A percentile compares a stretch with the other conserved stretches of the same genome.
phyloP scores from a whole-genome alignment of 1,140 invertebrate species.

The Diabrotica undecimpunctata region DNA sequence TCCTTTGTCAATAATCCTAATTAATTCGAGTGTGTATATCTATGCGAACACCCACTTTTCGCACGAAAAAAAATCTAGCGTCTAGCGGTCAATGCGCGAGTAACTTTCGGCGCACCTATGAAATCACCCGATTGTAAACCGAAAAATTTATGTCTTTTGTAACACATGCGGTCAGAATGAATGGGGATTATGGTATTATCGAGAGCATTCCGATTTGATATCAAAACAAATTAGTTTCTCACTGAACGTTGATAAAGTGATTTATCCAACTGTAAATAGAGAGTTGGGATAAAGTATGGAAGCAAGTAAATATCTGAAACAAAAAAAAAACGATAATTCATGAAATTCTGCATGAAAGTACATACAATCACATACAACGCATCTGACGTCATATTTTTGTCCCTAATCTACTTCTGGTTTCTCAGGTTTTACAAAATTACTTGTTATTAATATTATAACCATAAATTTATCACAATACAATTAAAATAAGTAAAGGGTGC shows the following conservation, averaged over 20 bases:
- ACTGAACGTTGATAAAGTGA: background rate
- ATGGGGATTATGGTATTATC: background rate
- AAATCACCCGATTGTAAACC: constrained; percentile 11
- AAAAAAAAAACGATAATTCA: too few species aligned
- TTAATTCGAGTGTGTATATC: constrained; percentile 5
- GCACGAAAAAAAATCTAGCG: constrained; percentile 5
- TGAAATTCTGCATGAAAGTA: too few species aligned
- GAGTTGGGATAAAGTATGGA: too few species aligned
- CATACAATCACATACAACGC: too few species aligned
- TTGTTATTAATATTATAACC: too few species aligned
- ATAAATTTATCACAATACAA: too few species aligned
- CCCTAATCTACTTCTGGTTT: too few species aligned
- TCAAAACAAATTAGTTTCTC: constrained; percentile 2
- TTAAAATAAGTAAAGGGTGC: too few species aligned
- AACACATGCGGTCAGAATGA: background rate
- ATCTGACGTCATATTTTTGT: too few species aligned
- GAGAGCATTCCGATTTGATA: background rate
- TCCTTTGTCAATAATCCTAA: constrained; percentile 15
- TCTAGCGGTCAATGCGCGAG: background rate
- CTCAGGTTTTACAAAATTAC: too few species aligned
- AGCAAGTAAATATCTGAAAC: too few species aligned
- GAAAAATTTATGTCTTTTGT: constrained; percentile 11
- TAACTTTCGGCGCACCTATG: constrained; percentile 13
- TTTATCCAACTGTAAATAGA: background rate
- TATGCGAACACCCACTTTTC: constrained; percentile 4